A percentile compares a stretch with the other conserved stretches of the same genome.
These are phyloP conservation scores for Drosophila subpulchrella DNA, from an alignment of 1,140 invertebrate species.

Conservation along the genomic window DNA sequence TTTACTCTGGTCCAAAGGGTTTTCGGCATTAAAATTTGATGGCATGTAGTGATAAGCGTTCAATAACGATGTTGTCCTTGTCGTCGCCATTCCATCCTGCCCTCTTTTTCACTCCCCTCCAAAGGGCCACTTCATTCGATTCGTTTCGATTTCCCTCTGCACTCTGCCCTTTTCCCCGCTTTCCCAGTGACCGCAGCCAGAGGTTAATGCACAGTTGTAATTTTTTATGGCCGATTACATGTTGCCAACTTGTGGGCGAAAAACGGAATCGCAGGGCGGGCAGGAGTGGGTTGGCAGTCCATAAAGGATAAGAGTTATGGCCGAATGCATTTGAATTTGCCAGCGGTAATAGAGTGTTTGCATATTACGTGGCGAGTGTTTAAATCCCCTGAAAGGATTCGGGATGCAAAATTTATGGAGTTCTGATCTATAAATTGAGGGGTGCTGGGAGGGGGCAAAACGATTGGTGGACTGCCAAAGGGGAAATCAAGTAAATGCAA, in stretches of 20 bases:
- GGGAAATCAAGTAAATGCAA: conserved; percentile 16
- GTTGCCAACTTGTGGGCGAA: conserved; percentile 66
- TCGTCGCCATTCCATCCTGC: conserved; percentile 36
- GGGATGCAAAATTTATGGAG: conserved; percentile 30
- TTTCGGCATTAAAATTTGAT: conserved; percentile 81
- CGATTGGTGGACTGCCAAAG: neutral
- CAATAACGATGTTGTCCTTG: conserved; percentile 68
- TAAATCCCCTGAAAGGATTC: conserved; percentile 27
- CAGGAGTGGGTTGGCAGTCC: conserved; percentile 32
- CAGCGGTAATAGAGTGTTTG: conserved; percentile 55
- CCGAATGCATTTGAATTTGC: conserved; percentile 79
- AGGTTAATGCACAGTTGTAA: conserved; percentile 82
- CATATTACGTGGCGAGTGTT: conserved; percentile 32
- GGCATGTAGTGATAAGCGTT: conserved; percentile 81
- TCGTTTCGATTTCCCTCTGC: conserved; percentile 49
- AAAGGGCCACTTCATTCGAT: conserved; percentile 40
- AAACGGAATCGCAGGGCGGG: conserved; percentile 5
- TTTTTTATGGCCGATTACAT: conserved; percentile 82
- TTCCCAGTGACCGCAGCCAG: conserved; percentile 56
- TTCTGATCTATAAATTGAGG: conserved; percentile 14
- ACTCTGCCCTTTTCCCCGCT: neutral
- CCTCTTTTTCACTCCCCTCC: neutral
- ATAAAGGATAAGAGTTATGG: conserved; percentile 80
- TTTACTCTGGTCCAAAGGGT: conserved; percentile 60
- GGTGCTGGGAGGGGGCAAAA: neutral